Base-by-base conservation (phyloP, 53 echinoderm and acorn worm species). In the Patiria pectinifera region DNA sequence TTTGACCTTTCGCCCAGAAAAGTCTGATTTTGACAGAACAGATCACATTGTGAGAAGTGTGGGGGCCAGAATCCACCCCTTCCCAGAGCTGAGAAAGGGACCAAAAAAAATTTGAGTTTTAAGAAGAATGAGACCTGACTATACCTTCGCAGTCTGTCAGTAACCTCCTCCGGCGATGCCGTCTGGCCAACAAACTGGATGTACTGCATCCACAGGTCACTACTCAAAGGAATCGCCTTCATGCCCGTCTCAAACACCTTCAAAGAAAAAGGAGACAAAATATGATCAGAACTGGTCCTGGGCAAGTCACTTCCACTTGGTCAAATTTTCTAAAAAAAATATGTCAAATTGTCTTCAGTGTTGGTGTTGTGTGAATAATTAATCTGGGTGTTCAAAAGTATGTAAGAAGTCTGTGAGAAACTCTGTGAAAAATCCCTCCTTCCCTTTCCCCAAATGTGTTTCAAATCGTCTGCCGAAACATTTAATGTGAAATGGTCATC, bases 191-290 rank as follows among this genome's bases (percentile, higher is more conserved):
- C 80, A 75, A 97, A 96, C 85, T 95, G 97, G 92, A 99, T 94
- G 87, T 92, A 97, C 91, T 99, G 96, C 60, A 99, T 92, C 99
- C 99, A 99, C 62, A 99, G 94, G 80, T 99, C 99, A 2, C 88
- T 62, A 77, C 99, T 97, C 59, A 97, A 93, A 19, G 97, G 93
- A 78, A 97, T 97, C 11, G 92, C 95, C 71, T 89, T 95, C 89
- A 96, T 25, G 22, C 99, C 97, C 26, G 93, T 77, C 66, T 96
- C 95, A 95, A 94, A 99, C 15, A 99, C 97, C 99, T 99, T 92
- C 49, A 83, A 62, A 53, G 53, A 53, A 53, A 53, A 53, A 53
- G 6, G 53, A 8, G 8, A 53, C 53, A 53, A 85, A 76, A n/a
- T 16, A 74, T 16, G 24, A 61, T 77, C 75, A 86, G 72, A 48